These are phyloP conservation scores for Eledona agricola DNA, from an alignment of 2,888 invertebrate genomes.

Conservation along the genomic window DNA sequence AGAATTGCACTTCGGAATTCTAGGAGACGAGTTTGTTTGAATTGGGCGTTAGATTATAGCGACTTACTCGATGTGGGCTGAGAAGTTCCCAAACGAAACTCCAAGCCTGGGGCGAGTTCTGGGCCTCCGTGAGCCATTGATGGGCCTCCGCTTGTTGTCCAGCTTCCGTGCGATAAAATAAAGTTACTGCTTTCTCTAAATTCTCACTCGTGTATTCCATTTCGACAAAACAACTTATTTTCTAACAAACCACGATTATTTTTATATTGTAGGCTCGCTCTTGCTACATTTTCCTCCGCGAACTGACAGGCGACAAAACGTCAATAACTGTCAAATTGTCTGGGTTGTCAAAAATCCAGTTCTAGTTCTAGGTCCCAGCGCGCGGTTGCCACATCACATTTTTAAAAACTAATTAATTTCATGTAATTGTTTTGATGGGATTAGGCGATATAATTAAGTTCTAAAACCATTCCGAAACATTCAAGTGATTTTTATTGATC, in stretches of 20 bases:
- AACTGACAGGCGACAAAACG: slow-evolving; percentile 19
- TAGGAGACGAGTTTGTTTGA: slow-evolving; percentile 60
- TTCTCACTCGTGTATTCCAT: slow-evolving; percentile 74
- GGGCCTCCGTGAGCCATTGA: slow-evolving; percentile 85
- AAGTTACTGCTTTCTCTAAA: slow-evolving; percentile 74
- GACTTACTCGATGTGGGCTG: slow-evolving; percentile 77
- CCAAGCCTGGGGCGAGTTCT: slow-evolving; percentile 90
- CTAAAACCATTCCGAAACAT: too few relatives aligned
- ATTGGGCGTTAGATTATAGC: slow-evolving; percentile 3
- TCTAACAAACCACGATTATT: slow-evolving; percentile 8
- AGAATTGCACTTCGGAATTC: slow-evolving; percentile 91
- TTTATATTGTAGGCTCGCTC: slow-evolving; percentile 7
- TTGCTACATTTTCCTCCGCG: slow-evolving; percentile 24
- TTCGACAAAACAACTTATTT: slow-evolving; percentile 12
- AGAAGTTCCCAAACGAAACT: slow-evolving; percentile 91
- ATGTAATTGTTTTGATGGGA: too few relatives aligned
- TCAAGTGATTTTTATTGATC: too few relatives aligned
- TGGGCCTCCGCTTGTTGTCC: slow-evolving; percentile 81
- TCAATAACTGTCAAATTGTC: slow-evolving; percentile 24
- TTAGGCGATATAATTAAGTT: too few relatives aligned
- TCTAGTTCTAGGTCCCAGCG: too few relatives aligned
- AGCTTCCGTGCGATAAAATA: slow-evolving; percentile 71
- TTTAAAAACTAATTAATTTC: too few relatives aligned
- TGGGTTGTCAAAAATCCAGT: slow-evolving; percentile 10
- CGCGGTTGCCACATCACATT: too few relatives aligned